These are phyloP conservation scores for Drosophila busckii DNA, from an alignment of 1,140 invertebrate genomes.

Conservation along the genomic window DNA sequence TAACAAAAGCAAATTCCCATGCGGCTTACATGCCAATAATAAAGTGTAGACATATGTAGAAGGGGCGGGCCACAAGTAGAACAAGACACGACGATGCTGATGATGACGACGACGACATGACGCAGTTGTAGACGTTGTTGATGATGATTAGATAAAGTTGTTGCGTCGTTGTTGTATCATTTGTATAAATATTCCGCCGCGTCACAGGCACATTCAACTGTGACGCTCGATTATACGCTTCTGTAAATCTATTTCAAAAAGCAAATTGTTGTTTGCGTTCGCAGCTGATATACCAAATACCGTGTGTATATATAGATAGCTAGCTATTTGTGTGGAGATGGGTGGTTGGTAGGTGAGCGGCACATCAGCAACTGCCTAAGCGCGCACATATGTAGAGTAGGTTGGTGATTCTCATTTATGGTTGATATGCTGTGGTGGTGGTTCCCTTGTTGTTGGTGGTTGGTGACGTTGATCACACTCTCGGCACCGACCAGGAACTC, in stretches of 20 bases:
- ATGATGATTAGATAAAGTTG: background rate
- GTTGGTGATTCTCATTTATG: conserved; percentile 33
- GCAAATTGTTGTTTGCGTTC: conserved; percentile 66
- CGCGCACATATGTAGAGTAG: conserved; percentile 53
- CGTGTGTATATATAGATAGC: conserved; percentile 48
- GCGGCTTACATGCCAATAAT: conserved; percentile 39
- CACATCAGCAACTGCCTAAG: conserved; percentile 68
- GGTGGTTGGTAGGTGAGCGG: conserved; percentile 40
- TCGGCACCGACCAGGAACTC: conserved; percentile 8
- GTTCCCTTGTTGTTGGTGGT: conserved; percentile 31
- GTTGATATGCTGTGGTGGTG: conserved; percentile 28
- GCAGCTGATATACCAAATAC: conserved; percentile 76
- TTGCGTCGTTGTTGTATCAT: conserved; percentile 1
- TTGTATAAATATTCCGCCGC: conserved; percentile 11
- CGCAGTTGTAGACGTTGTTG: too few relatives aligned
- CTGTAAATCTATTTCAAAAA: conserved; percentile 72
- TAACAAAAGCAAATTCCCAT: conserved; percentile 38
- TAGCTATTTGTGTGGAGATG: conserved; percentile 67
- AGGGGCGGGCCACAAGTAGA: conserved; percentile 6
- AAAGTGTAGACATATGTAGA: background rate
- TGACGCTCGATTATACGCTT: conserved; percentile 6
- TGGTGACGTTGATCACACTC: too few relatives aligned
- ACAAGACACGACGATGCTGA: conserved; percentile 10
- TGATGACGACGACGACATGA: conserved; percentile 7
- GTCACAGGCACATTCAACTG: conserved; percentile 38